phyloP scores from a whole-genome alignment of 2,888 invertebrate genomes.

The Lottia scabra region DNA sequence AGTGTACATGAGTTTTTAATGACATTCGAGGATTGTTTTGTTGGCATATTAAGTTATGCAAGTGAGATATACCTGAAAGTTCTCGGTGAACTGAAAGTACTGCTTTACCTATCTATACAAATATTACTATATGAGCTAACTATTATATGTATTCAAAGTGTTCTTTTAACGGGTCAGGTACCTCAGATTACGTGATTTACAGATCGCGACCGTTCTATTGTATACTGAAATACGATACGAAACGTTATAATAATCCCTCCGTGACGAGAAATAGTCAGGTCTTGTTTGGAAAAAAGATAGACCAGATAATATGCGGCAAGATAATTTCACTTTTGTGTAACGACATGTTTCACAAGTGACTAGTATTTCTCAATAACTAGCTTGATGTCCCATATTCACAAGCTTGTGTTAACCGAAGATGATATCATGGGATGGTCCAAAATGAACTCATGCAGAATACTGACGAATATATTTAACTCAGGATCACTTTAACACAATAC shows the following conservation, averaged over 20 bases:
- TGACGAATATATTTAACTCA: too few relatives aligned
- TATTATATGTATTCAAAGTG: not conserved
- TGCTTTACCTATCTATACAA: not conserved
- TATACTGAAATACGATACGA: not conserved
- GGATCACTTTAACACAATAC: too few relatives aligned
- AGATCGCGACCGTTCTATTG: not conserved
- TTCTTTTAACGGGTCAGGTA: slow-evolving; percentile 1
- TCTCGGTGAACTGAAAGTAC: slow-evolving; percentile 1
- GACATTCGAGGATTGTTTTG: not conserved
- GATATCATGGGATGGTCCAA: too few relatives aligned
- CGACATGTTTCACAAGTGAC: not conserved
- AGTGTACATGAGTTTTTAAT: not conserved
- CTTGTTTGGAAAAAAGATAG: too few relatives aligned
- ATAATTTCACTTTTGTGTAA: not conserved
- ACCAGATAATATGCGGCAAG: not conserved
- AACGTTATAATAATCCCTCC: not conserved
- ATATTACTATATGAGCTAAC: not conserved
- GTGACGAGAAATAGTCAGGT: not conserved
- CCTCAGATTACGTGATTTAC: slow-evolving; percentile 4
- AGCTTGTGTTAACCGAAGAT: too few relatives aligned
- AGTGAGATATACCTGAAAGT: not conserved
- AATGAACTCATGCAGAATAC: too few relatives aligned
- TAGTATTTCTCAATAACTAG: not conserved
- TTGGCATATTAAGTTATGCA: too few relatives aligned
- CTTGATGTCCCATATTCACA: not conserved